phyloP scores from a whole-genome alignment of 2,113 vertebrate species.

The Mus pahari region DNA sequence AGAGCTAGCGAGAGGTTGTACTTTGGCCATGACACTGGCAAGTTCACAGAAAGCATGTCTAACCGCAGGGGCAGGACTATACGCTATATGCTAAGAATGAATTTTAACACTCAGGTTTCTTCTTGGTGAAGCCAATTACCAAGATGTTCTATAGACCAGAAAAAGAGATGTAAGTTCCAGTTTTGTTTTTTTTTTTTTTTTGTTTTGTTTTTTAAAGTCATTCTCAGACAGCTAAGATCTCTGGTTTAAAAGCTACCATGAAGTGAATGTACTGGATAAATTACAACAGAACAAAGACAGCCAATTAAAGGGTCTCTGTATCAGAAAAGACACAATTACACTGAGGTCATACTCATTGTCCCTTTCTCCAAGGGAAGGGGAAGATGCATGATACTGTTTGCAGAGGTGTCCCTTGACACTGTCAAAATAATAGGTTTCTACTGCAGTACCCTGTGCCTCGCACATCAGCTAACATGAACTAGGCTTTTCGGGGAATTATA shows the following conservation, averaged over 20 bases:
- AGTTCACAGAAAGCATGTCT: conserved; percentile 59
- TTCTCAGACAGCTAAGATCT: conserved; percentile 28
- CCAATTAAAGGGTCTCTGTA: not conserved
- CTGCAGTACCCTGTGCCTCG: not conserved
- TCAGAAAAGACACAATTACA: not conserved
- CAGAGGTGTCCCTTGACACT: not conserved
- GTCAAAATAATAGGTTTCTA: conserved; percentile 10
- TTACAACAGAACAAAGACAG: not conserved
- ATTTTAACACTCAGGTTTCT: conserved; percentile 51
- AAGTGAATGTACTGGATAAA: conserved; percentile 42
- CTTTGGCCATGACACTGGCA: conserved; percentile 80
- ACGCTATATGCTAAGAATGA: conserved; percentile 44
- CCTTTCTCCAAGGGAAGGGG: not conserved
- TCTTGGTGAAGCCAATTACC: conserved; percentile 51
- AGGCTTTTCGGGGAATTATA: not conserved
- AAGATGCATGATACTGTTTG: not conserved
- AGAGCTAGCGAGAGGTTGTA: conserved; percentile 79
- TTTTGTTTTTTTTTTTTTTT: too few species aligned
- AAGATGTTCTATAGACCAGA: conserved; percentile 32
- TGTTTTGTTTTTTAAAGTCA: not conserved
- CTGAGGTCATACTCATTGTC: not conserved
- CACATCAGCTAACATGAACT: conserved; percentile 33
- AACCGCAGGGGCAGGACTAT: conserved; percentile 60
- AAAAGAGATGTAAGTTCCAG: conserved; percentile 31
- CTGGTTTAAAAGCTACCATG: conserved; percentile 13